Evolutionary conservation across 2,113 vertebrate species (phyloP), one percentile per base, ranked within the genome.

Genomic region (Clinocottus analis): DNA sequence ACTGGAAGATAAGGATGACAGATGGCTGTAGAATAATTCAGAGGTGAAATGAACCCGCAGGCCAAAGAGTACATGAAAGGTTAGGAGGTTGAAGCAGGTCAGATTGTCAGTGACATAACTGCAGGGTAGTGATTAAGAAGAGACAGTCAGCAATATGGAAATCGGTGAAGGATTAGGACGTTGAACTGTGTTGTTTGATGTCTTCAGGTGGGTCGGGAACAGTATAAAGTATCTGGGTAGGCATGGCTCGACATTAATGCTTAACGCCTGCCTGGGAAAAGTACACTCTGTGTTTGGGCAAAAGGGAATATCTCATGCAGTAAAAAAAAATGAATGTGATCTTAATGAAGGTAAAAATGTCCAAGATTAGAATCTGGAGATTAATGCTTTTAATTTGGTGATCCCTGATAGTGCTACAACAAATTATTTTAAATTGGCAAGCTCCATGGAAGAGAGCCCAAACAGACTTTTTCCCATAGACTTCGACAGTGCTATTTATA

Each of bases 111-210:
- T 69, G 65, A 77, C 72, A 70, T 21, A 66, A 45, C 85, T 80
- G 85, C 72, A 56, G 80, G 79, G 23, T 17, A 69, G 85, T 79
- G 77, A 88, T 90, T 90, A 87, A 66, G 60, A 47, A 68, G 63
- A 84, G 55, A 64, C 73, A 68, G 71, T 87, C 84, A 87, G 85
- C 72, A 76, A 45, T 83, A 82, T 83, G 79, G 37, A 90, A 89
- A 80, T 82, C 7, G 19, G 67, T 23, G 33, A 43, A 17, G 43
- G 71, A 82, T 79, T 67, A 79, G 68, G n/a, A 77, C 31, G n/a
- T 61, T 67, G 16, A 78, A 47, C 33, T 67, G 73, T 25, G 47
- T 43, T 31, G 21, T 25, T 51, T 63, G 21, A 2, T 65, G 29
- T 84, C 61, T 78, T 79, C 17, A 43, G 33, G 0, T 58, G 45